phyloP scores from a whole-genome alignment of 2,113 vertebrate species.

The Bombycilla garrulus region DNA sequence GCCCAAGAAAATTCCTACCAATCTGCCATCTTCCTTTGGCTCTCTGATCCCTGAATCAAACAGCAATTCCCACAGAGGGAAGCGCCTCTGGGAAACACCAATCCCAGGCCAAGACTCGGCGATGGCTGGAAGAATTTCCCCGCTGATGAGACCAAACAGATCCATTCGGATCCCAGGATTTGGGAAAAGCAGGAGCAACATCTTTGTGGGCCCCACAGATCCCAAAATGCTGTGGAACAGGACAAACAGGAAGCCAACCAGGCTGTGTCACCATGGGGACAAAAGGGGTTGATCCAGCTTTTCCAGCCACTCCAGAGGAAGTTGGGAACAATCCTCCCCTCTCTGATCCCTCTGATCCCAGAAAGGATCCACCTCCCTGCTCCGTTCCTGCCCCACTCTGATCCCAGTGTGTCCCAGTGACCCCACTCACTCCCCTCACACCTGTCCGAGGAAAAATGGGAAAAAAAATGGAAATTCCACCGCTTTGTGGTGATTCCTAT shows the following conservation, averaged over 20 bases:
- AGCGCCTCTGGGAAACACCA: not conserved
- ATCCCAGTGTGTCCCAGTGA: not conserved
- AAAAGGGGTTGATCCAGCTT: not conserved
- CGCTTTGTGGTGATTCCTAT: not conserved
- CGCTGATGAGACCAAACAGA: not conserved
- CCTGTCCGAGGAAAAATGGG: not conserved
- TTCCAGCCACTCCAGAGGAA: fast-evolving
- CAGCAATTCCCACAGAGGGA: not conserved
- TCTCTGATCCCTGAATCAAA: not conserved
- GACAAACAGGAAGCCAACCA: not conserved
- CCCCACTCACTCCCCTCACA: not conserved
- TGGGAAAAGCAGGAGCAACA: not conserved
- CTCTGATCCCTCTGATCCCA: not conserved
- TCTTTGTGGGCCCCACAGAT: fast-evolving
- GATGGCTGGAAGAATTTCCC: not conserved
- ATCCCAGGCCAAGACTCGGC: not conserved
- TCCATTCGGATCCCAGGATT: too few relatives aligned
- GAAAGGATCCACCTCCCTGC: not conserved
- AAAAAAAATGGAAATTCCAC: not conserved
- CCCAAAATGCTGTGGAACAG: not conserved
- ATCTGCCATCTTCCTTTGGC: not conserved
- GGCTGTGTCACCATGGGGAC: not conserved
- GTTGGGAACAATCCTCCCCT: not conserved
- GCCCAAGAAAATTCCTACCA: not conserved
- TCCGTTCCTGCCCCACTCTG: not conserved